Evolutionary conservation across 2,113 vertebrate genomes (phyloP), one percentile per base, ranked within the genome.

Genomic region (Aldabrachelys gigantea): DNA sequence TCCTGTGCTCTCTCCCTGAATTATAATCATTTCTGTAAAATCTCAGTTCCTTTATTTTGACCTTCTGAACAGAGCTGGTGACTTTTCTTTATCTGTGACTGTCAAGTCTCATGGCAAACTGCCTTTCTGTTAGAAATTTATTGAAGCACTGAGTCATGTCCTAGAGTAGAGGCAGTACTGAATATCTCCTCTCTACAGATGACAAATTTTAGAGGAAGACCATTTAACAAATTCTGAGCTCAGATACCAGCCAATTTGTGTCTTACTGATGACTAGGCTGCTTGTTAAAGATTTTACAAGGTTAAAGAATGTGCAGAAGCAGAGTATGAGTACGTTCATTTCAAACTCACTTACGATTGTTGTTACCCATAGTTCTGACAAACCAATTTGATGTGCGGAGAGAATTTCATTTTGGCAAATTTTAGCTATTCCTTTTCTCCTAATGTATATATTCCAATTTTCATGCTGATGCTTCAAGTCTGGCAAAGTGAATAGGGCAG

Each of bases 41-140:
- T 87, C 89, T 81, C 65, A 31, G 84, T 89, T 96, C 54, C n/a
- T 91, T 19, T 35, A 2, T 85, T 90, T 85, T 90, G 57, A 94
- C 76, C 92, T 96, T 92, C 72, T 89, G 41, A 92, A 86, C 6
- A 80, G 7, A 19, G 3, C 25, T 38, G 2, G 22, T 80, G 54
- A 50, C 17, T 80, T 69, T 10, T 82, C 56, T 93, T 84, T 50
- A 65, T 47, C 22, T 85, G 7, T 94, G 91, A 88, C 1, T 92
- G 88, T 53, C 84, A 87, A 83, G 12, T 50, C 29, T 91, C 57
- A 94, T 79, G 41, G 53, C 5, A 85, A 27, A 62, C 88, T 93
- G 92, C 89, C 80, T 50, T 50, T 56, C 1, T 84, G 44, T 95
- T 88, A 57, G 6, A 10, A 90, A 57, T 88, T 80, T 89, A 78